Evolutionary conservation across 2,888 invertebrate genomes (phyloP), one percentile per base, ranked within the genome.

Genomic region (Scelioninae gen. 2): DNA sequence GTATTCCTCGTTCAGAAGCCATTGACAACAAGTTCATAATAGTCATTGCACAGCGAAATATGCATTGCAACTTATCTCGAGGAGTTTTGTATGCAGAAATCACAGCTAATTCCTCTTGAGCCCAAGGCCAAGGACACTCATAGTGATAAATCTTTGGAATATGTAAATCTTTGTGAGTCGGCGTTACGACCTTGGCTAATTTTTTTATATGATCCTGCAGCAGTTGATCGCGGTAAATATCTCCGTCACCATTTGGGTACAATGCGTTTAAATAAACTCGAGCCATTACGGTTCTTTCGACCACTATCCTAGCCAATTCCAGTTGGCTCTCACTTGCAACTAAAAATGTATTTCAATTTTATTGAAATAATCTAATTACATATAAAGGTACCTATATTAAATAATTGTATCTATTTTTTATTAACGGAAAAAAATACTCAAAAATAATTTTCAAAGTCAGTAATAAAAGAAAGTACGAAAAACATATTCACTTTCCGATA

Each of bases 201-300:
- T 95, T 94, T 55, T 92, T 91, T 81, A 98, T 95, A 87, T 98
- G 97, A 80, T 96, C 94, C 80, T 92, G 92, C 53, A 97, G 88
- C 72, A 97, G 92, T 78, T 93, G 93, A 86, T 98, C 98, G 72
- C 98, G 87, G 18, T 94, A 92, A 74, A 96, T 90, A 87, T 99
- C 98, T 0, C 95, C 97, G 85, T 98, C 98, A 2, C 96, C 96
- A 85, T 98, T 98, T 4, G 98, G 98, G 88, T 96, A 97, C 86
- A 99, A 90, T 48, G 98, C 97, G 83, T 95, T 93, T 37, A 93
- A 90, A 87, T 98, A 98, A 60, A 98, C 93, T 22, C 94, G 90
- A 53, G 94, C 94, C 90, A 98, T 94, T 5, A 98, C 91, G n/a
- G 93, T 92, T 46, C 97, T 90, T 85, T 98, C 98, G 75, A 98